phyloP scores from a whole-genome alignment of 2,113 vertebrate species.

The Corapipo altera region DNA sequence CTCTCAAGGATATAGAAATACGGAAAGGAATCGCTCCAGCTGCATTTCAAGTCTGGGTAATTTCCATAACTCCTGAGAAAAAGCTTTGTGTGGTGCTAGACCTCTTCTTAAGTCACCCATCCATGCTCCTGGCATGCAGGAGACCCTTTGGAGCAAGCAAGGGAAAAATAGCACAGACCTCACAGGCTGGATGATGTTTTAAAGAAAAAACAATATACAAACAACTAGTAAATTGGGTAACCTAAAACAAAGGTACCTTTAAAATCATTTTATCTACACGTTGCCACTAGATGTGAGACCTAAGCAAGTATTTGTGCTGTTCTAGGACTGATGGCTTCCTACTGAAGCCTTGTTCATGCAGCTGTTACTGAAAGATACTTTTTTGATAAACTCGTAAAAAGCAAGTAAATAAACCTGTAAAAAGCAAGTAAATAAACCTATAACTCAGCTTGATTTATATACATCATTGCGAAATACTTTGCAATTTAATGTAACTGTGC shows the following conservation, averaged over 20 bases:
- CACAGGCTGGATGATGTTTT: not conserved
- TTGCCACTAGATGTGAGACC: not conserved
- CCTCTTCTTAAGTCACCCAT: not conserved
- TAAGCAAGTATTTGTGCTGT: not conserved
- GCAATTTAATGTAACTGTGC: not conserved
- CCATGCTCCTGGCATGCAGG: accelerated
- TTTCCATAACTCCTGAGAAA: not conserved
- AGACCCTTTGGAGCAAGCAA: not conserved
- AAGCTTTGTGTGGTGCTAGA: not conserved
- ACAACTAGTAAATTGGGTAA: not conserved
- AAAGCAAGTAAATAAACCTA: not conserved
- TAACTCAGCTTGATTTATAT: not conserved
- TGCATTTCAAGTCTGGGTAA: not conserved
- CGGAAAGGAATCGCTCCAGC: not conserved
- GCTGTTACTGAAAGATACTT: not conserved
- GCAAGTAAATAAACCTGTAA: not conserved
- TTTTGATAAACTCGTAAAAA: not conserved
- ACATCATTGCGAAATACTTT: not conserved
- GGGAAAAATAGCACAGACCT: not conserved
- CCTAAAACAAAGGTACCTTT: not conserved
- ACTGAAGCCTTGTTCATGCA: not conserved
- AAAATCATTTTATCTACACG: not conserved
- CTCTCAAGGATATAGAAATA: slow-evolving; percentile 22
- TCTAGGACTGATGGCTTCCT: not conserved
- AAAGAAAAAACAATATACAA: not conserved